These are phyloP conservation scores for Labia minor DNA, from an alignment of 2,888 invertebrate genomes.

Conservation along the genomic window DNA sequence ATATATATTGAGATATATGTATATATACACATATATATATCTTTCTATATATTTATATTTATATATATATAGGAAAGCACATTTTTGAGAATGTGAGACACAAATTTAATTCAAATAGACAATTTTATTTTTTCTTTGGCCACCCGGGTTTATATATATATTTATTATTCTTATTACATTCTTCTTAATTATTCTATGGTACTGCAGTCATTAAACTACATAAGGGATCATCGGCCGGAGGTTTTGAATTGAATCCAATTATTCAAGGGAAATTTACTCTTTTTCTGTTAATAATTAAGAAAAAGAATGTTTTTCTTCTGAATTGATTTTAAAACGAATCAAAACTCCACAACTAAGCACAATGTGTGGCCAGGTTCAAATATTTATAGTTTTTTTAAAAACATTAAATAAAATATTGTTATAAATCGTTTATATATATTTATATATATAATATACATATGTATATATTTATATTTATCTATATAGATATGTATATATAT, in stretches of 20 bases:
- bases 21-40: too few relatives aligned
- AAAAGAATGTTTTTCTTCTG: neutral
- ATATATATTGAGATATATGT: too few relatives aligned
- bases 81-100: constrained; percentile 13
- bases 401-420: neutral
- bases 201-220: neutral
- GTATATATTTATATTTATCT: neutral
- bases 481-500: too few relatives aligned
- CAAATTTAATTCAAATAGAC: neutral
- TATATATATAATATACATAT: neutral
- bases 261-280: neutral
- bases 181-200: neutral
- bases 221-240: neutral
- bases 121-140: neutral
- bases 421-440: neutral
- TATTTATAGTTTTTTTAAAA: neutral
- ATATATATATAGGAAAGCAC: neutral
- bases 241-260: neutral
- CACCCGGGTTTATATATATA: neutral
- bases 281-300: neutral
- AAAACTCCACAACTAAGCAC: neutral
- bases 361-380: neutral
- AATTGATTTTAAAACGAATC: neutral
- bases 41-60: neutral
- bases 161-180: neutral